Evolutionary conservation across 2,888 invertebrate genomes (phyloP).

Genomic region (Autographa pulchrina): DNA sequence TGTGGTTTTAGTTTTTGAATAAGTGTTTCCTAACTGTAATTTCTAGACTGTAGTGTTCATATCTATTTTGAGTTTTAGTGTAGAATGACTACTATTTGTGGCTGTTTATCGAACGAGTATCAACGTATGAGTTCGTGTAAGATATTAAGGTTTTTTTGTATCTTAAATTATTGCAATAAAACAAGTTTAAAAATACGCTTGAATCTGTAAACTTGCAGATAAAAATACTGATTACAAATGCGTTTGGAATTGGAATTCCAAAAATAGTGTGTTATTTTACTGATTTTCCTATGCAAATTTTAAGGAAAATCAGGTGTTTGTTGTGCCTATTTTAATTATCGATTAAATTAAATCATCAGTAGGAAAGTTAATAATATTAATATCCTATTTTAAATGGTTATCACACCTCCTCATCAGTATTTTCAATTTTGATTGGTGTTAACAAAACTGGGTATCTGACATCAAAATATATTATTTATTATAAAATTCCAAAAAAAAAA

Average conservation of each 20-base stretch:
- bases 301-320: background rate
- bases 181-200: background rate
- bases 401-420: too few relatives aligned
- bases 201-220: background rate
- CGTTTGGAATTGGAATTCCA: background rate
- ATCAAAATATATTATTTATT: background rate
- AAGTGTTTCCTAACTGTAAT: background rate
- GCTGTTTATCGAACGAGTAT: slow-evolving; percentile 62
- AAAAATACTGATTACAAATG: background rate
- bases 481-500: background rate
- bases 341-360: background rate
- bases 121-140: slow-evolving; percentile 59
- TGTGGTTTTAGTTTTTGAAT: background rate
- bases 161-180: background rate
- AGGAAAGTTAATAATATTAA: background rate
- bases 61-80: background rate
- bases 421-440: background rate
- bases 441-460: background rate
- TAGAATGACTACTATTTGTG: slow-evolving; percentile 60
- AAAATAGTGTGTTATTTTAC: background rate
- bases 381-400: background rate
- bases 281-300: background rate
- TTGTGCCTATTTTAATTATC: background rate
- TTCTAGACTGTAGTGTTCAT: slow-evolving; percentile 8
- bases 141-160: slow-evolving; percentile 29